These are phyloP conservation scores for Formicarius rufipectus DNA, from an alignment of 2,113 vertebrate species.

Conservation along the genomic window DNA sequence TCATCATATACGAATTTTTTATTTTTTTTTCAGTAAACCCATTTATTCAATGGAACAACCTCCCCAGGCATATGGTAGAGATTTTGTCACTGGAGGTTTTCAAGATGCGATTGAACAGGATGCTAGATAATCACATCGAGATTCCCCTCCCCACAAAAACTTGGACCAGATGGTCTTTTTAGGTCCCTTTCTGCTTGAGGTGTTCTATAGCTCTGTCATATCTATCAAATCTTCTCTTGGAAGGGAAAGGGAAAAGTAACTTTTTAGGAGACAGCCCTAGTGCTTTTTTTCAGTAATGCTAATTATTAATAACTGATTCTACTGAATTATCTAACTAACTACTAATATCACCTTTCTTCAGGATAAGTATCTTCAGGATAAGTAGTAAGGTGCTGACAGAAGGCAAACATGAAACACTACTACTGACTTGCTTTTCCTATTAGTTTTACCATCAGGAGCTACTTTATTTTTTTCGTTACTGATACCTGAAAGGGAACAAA, in stretches of 20 bases:
- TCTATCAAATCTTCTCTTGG: background rate
- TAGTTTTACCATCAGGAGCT: background rate
- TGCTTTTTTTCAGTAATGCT: background rate
- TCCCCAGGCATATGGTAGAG: background rate
- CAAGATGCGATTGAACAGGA: background rate
- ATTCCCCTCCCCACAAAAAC: background rate
- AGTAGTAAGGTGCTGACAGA: background rate
- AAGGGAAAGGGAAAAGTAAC: background rate
- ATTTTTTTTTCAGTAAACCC: background rate
- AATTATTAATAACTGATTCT: background rate
- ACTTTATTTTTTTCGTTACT: background rate
- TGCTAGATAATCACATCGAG: background rate
- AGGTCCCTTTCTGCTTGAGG: background rate
- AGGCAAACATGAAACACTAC: background rate
- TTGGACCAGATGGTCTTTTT: background rate
- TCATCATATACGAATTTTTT: background rate
- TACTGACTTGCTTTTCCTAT: background rate
- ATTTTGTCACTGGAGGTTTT: background rate
- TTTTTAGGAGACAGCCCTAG: background rate
- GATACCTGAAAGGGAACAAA: background rate
- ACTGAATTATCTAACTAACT: background rate
- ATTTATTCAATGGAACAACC: background rate
- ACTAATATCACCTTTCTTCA: background rate
- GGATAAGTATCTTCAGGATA: background rate
- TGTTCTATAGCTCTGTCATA: background rate